Evolutionary conservation across 2,797 vertebrate genomes (phyloP).

Genomic region (Harpagifer antarcticus): DNA sequence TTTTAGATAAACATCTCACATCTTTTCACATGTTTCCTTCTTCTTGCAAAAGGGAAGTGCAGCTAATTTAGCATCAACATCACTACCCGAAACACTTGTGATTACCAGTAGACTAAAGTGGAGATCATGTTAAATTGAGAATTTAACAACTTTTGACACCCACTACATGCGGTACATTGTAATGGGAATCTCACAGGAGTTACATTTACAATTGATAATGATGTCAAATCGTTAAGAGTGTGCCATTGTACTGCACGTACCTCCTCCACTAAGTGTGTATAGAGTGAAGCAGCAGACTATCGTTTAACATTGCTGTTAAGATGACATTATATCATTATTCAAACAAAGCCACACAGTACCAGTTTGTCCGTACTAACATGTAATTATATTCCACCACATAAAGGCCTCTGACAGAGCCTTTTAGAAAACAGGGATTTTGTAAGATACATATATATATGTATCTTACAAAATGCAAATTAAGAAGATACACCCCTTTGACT

Average conservation of each 20-base stretch:
- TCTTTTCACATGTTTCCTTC: slow-evolving; percentile 30
- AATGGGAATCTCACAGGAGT: slow-evolving; percentile 63
- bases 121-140: slow-evolving; percentile 59
- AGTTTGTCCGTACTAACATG: slow-evolving; percentile 50
- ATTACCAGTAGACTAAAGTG: slow-evolving; percentile 49
- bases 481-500: slow-evolving; percentile 57
- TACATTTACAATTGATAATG: slow-evolving; percentile 74
- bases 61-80: slow-evolving; percentile 52
- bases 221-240: slow-evolving; percentile 57
- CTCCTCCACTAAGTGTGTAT: slow-evolving; percentile 53
- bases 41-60: slow-evolving; percentile 26
- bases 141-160: slow-evolving; percentile 59
- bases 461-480: slow-evolving; percentile 61
- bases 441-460: slow-evolving; percentile 44
- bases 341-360: slow-evolving; percentile 52
- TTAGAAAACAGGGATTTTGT: slow-evolving; percentile 47
- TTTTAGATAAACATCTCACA: slow-evolving; percentile 42
- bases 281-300: slow-evolving; percentile 33
- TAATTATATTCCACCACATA: slow-evolving; percentile 66
- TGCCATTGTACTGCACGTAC: slow-evolving; percentile 41
- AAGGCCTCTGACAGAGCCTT: slow-evolving; percentile 55
- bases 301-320: slow-evolving; percentile 52
- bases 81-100: slow-evolving; percentile 31
- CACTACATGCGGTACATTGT: slow-evolving; percentile 54
- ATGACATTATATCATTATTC: slow-evolving; percentile 52